Conservation (phyloP, 2,797 vertebrate species). For the Babyrousa celebensis region DNA sequence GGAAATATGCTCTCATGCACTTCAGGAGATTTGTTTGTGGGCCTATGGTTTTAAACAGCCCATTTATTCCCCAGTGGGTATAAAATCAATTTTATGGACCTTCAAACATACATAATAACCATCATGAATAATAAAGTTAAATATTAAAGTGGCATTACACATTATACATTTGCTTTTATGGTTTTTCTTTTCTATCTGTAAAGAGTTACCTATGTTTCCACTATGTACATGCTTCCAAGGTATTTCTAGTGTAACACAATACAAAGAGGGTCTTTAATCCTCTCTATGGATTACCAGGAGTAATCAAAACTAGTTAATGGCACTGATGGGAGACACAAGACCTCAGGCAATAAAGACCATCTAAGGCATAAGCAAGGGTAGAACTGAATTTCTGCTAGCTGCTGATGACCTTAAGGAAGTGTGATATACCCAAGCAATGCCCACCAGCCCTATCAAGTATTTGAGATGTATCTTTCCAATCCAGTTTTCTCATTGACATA, state of each 20-base stretch:
- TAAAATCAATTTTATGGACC: slow-evolving; percentile 81
- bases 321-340: not conserved
- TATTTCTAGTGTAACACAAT: slow-evolving; percentile 23
- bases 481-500: not conserved
- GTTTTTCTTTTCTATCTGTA: slow-evolving; percentile 43
- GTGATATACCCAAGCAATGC: not conserved
- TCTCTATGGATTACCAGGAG: not conserved
- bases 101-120: slow-evolving; percentile 75
- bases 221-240: not conserved
- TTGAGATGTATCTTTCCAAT: not conserved
- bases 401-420: not conserved
- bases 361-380: not conserved
- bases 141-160: slow-evolving; percentile 57
- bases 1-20: slow-evolving; percentile 61
- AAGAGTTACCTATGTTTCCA: not conserved
- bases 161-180: slow-evolving; percentile 56
- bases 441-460: not conserved
- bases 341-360: not conserved
- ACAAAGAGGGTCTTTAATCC: not conserved
- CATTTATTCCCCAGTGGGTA: slow-evolving; percentile 76
- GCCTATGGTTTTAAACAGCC: slow-evolving; percentile 76
- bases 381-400: not conserved
- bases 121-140: slow-evolving; percentile 64
- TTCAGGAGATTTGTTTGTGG: slow-evolving; percentile 77
- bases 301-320: not conserved